Percentiles rank a stretch among this genome's conserved stretches.
Conservation (phyloP, 2,797 vertebrate species). For the Liparis tanakae region DNA sequence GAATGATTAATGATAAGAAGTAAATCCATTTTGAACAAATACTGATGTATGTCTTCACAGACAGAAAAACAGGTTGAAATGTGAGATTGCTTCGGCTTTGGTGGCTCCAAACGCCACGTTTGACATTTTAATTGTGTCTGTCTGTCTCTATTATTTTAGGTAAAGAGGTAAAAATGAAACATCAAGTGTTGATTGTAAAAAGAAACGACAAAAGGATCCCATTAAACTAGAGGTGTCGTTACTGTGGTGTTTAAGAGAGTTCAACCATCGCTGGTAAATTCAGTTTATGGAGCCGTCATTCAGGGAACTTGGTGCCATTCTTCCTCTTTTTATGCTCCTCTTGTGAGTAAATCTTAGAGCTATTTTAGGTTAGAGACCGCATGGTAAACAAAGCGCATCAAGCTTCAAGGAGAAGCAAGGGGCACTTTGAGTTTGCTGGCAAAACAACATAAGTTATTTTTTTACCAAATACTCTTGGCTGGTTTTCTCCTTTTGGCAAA, state of each 20-base stretch:
- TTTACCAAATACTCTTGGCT: background rate
- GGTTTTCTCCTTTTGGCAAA: background rate
- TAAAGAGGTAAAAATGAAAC: no score
- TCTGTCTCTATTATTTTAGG: no score
- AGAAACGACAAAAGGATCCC: background rate
- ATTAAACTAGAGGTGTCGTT: background rate
- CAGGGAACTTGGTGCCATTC: background rate
- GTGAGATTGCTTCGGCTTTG: background rate
- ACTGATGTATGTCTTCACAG: no score
- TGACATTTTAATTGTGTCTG: background rate
- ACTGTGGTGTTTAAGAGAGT: background rate
- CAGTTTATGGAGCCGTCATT: background rate
- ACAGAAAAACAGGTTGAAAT: background rate
- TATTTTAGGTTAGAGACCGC: background rate
- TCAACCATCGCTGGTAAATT: background rate
- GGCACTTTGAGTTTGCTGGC: background rate
- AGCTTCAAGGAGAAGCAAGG: background rate
- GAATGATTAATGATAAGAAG: background rate
- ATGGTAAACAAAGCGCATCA: conserved; percentile 2
- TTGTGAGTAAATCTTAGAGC: background rate
- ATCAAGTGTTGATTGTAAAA: no score
- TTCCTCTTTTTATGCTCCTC: background rate
- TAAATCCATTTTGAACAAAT: background rate
- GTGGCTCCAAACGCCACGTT: background rate
- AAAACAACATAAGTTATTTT: background rate